Evolutionary conservation across 2,113 vertebrate species (phyloP).

Genomic region (Gambusia affinis): DNA sequence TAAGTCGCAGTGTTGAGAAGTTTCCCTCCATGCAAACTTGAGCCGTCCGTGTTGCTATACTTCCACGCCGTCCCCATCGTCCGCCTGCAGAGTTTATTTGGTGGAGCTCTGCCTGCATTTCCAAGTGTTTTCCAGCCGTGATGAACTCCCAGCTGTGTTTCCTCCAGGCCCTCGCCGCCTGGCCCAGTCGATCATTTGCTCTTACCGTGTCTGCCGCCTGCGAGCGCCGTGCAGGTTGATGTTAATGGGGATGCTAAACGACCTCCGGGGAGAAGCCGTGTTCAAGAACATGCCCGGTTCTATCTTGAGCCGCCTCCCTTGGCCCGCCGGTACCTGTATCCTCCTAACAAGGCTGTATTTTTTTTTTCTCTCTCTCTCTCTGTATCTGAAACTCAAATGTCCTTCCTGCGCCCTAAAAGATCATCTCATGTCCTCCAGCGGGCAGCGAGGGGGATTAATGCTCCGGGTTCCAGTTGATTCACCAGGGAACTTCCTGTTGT

Average conservation of each 20-base stretch:
- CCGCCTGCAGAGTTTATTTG: background rate
- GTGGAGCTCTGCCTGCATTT: constrained; percentile 15
- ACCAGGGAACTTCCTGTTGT: constrained; percentile 56
- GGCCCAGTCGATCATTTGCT: constrained; percentile 19
- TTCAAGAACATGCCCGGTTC: constrained; percentile 70
- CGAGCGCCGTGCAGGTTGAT: constrained; percentile 83
- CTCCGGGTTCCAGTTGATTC: constrained; percentile 35
- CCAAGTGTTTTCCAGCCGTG: constrained; percentile 4
- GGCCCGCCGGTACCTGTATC: constrained; percentile 1
- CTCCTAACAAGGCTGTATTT: constrained; percentile 28
- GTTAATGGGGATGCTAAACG: constrained; percentile 83
- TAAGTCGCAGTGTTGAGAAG: background rate
- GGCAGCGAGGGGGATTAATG: constrained; percentile 15
- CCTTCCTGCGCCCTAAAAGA: constrained; percentile 28
- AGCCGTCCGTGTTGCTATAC: background rate
- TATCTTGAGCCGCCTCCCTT: constrained; percentile 18
- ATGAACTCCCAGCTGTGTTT: constrained; percentile 35
- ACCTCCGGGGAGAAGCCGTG: constrained; percentile 73
- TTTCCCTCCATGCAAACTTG: background rate
- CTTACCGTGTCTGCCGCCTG: constrained; percentile 81
- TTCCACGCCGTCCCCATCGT: background rate
- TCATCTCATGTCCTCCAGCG: constrained; percentile 13
- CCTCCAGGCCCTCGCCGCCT: background rate
- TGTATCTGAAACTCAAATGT: constrained; percentile 47
- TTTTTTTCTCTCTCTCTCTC: background rate